Evolutionary conservation across 2,797 vertebrate genomes (phyloP).

Genomic region (Lerista edwardsae): DNA sequence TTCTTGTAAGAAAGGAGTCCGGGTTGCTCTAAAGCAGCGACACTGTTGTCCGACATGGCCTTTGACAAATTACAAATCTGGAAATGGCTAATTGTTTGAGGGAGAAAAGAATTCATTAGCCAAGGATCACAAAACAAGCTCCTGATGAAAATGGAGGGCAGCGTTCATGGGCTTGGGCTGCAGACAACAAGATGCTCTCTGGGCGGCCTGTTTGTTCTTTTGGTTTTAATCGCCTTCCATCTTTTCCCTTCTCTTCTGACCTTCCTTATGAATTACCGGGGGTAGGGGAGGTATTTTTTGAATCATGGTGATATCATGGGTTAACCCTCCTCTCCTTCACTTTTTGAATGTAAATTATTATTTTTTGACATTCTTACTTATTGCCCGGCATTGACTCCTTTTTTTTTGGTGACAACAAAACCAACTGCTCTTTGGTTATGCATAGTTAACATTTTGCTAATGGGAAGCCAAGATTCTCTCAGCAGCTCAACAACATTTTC

Average conservation of each 20-base stretch:
- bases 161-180: constrained; percentile 35
- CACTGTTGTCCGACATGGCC: neutral
- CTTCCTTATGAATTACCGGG: constrained; percentile 66
- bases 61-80: constrained; percentile 31
- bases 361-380: constrained; percentile 83
- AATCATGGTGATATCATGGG: constrained; percentile 75
- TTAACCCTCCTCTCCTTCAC: constrained; percentile 69
- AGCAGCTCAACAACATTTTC: constrained; percentile 88
- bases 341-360: constrained; percentile 87
- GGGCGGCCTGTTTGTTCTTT: constrained; percentile 65
- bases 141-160: constrained; percentile 54
- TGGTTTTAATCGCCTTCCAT: constrained; percentile 68
- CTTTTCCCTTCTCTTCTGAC: constrained; percentile 67
- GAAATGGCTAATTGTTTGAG: constrained; percentile 34
- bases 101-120: constrained; percentile 39
- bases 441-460: constrained; percentile 87
- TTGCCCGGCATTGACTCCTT: constrained; percentile 73
- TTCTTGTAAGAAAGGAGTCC: neutral
- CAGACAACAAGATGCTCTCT: constrained; percentile 55
- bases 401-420: constrained; percentile 84
- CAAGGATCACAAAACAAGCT: constrained; percentile 65
- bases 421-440: constrained; percentile 85
- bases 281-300: constrained; percentile 59
- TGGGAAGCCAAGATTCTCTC: constrained; percentile 81
- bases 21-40: constrained; percentile 24